A percentile compares a stretch with the other conserved stretches of the same genome.
Evolutionary conservation across 2,113 vertebrate genomes (phyloP).

Genomic region (Cettia cetti): DNA sequence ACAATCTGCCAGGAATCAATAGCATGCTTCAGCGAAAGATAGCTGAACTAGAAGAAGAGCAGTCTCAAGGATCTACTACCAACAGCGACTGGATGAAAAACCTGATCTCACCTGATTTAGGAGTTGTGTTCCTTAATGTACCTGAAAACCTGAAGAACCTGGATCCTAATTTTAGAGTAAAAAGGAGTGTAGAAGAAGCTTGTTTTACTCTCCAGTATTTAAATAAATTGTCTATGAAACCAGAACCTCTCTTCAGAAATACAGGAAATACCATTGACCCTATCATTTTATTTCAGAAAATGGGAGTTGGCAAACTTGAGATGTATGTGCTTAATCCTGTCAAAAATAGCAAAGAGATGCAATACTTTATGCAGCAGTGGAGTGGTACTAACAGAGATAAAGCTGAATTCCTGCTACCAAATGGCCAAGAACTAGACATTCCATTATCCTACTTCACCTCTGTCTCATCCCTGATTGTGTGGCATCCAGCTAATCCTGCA

Average conservation of each 20-base stretch:
- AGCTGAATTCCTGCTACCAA: slow-evolving; percentile 82
- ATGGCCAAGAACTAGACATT: slow-evolving; percentile 89
- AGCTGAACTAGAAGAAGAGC: slow-evolving; percentile 91
- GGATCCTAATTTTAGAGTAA: slow-evolving; percentile 82
- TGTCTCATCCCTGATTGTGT: slow-evolving; percentile 92
- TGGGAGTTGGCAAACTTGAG: slow-evolving; percentile 95
- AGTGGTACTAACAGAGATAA: slow-evolving; percentile 89
- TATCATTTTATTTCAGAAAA: slow-evolving; percentile 94
- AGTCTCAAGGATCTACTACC: slow-evolving; percentile 91
- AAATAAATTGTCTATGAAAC: slow-evolving; percentile 88
- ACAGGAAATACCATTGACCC: slow-evolving; percentile 86
- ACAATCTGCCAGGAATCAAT: slow-evolving; percentile 94
- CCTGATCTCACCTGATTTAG: slow-evolving; percentile 94
- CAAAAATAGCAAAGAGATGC: slow-evolving; percentile 92
- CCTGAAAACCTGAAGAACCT: slow-evolving; percentile 87
- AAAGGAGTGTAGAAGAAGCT: slow-evolving; percentile 87
- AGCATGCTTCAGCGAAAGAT: slow-evolving; percentile 94
- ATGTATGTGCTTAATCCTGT: slow-evolving; percentile 96
- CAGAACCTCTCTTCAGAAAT: slow-evolving; percentile 86
- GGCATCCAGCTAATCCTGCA: slow-evolving; percentile 92
- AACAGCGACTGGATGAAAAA: slow-evolving; percentile 98
- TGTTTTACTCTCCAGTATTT: slow-evolving; percentile 88
- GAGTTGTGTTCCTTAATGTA: slow-evolving; percentile 92
- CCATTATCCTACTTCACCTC: slow-evolving; percentile 89
- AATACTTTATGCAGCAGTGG: slow-evolving; percentile 96